phyloP scores from a whole-genome alignment of 2,797 vertebrate genomes.

The Hirundo rustica region DNA sequence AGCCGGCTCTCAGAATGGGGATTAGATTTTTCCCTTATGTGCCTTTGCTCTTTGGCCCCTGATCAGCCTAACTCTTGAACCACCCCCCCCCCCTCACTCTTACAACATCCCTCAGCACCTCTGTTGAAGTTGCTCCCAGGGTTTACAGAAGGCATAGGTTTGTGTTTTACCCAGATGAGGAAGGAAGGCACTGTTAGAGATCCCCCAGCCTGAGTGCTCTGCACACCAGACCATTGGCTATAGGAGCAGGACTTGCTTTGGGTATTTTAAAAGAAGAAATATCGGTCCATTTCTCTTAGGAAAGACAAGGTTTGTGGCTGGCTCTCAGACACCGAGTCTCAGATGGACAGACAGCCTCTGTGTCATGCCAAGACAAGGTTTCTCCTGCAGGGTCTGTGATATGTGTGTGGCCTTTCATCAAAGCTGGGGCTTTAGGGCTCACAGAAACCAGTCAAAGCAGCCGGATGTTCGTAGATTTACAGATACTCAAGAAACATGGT shows the following conservation, averaged over 20 bases:
- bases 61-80: not conserved
- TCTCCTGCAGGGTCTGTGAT: not conserved
- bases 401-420: slow-evolving; percentile 48
- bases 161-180: not conserved
- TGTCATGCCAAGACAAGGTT: not conserved
- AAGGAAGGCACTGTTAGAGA: not conserved
- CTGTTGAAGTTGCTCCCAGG: not conserved
- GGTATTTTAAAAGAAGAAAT: not conserved
- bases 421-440: not conserved
- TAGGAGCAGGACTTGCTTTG: not conserved
- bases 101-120: not conserved
- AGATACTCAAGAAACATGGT: slow-evolving; percentile 41
- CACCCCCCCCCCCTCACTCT: not conserved
- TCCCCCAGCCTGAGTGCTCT: not conserved
- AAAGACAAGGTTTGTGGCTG: not conserved
- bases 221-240: not conserved
- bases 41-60: not conserved
- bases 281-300: not conserved
- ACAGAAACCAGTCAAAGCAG: slow-evolving; percentile 23
- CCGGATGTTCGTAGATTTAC: slow-evolving; percentile 44
- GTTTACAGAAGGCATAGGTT: not conserved
- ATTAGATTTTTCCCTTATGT: not conserved
- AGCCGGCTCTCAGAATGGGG: not conserved
- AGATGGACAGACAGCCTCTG: not conserved
- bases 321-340: not conserved